Evolutionary conservation across 1,140 invertebrate species (phyloP).

Genomic region (Agrypnia vestita): DNA sequence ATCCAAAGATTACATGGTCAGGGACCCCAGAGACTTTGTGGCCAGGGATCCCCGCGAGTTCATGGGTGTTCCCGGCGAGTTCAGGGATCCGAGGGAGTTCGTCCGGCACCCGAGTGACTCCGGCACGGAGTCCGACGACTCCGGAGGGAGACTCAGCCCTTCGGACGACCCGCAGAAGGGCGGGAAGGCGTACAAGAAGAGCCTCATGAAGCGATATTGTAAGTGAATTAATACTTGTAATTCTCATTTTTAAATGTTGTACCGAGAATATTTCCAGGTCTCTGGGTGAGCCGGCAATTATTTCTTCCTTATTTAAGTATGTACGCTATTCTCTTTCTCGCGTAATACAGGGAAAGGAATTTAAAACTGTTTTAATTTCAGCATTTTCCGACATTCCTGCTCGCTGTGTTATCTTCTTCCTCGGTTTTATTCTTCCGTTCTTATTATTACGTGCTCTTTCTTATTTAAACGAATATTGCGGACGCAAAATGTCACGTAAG

Average conservation of each 20-base stretch:
- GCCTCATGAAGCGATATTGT: conserved; percentile 91
- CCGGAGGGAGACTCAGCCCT: conserved; percentile 76
- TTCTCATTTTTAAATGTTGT: conserved; percentile 20
- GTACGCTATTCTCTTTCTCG: too few species aligned
- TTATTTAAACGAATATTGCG: too few species aligned
- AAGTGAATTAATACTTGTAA: conserved; percentile 73
- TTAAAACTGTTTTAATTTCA: too few species aligned
- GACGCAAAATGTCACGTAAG: too few species aligned
- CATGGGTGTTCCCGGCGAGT: conserved; percentile 66
- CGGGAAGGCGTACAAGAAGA: conserved; percentile 90
- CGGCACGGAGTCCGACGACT: conserved; percentile 84
- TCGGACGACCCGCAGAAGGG: conserved; percentile 71
- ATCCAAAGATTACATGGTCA: conserved; percentile 57
- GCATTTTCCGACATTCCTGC: too few species aligned
- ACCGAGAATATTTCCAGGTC: neutral
- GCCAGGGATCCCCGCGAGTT: conserved; percentile 66
- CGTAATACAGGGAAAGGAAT: too few species aligned
- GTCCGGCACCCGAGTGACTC: conserved; percentile 75
- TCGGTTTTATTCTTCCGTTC: too few species aligned
- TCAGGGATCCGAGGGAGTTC: conserved; percentile 69
- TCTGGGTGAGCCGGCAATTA: too few species aligned
- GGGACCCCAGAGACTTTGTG: conserved; percentile 64
- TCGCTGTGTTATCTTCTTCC: too few species aligned
- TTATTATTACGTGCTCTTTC: too few species aligned
- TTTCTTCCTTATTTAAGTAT: too few species aligned